Conservation (phyloP, 2,797 vertebrate genomes). For the Hyperoplus lanceolatus region DNA sequence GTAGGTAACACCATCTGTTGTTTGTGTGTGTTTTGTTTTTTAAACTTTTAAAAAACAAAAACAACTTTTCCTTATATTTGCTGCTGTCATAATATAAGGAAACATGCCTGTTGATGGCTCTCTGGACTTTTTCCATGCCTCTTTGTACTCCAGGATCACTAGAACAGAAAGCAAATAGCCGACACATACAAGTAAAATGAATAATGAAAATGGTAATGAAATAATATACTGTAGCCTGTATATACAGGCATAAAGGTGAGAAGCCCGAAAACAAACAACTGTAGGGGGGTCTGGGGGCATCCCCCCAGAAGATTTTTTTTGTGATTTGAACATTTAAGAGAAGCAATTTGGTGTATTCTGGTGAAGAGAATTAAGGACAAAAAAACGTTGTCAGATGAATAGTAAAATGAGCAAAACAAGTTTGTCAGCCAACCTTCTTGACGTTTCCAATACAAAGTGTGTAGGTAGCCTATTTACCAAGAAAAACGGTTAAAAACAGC, state of each 20-base stretch:
- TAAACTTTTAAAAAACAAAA: neutral
- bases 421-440: too few relatives aligned
- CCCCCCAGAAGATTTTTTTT: too few relatives aligned
- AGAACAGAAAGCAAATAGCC: constrained; percentile 35
- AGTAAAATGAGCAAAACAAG: neutral
- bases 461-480: too few relatives aligned
- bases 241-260: too few relatives aligned
- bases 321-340: too few relatives aligned
- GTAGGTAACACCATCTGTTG: neutral
- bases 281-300: too few relatives aligned
- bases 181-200: neutral
- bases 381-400: neutral
- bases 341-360: too few relatives aligned
- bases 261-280: too few relatives aligned
- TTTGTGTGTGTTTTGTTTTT: neutral
- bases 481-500: too few relatives aligned
- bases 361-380: too few relatives aligned
- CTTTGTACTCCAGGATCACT: constrained; percentile 70
- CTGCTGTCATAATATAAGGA: neutral
- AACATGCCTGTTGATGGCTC: constrained; percentile 77
- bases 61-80: neutral
- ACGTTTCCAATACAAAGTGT: too few relatives aligned
- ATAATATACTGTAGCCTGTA: too few relatives aligned
- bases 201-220: neutral
- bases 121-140: constrained; percentile 67